These are phyloP conservation scores for Sciaenops ocellatus DNA, from an alignment of 2,797 vertebrate species.

Conservation along the genomic window DNA sequence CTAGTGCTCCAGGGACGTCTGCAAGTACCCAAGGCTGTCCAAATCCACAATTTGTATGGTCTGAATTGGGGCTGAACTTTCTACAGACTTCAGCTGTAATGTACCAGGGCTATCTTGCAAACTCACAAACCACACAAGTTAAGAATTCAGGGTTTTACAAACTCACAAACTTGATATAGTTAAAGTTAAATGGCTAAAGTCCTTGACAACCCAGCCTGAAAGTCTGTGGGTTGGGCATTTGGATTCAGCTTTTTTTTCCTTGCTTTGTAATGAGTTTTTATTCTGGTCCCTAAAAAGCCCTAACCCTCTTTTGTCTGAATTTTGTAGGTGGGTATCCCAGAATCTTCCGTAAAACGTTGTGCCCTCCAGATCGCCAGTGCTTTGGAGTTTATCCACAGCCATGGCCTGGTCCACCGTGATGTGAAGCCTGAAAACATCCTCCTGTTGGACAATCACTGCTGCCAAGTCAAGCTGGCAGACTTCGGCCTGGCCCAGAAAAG, in stretches of 20 bases:
- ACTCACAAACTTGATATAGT: background rate
- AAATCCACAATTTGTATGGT: background rate
- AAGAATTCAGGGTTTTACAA: background rate
- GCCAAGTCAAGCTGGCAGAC: slow-evolving; percentile 87
- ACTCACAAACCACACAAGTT: background rate
- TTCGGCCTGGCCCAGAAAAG: slow-evolving; percentile 89
- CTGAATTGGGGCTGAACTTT: background rate
- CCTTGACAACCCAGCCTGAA: background rate
- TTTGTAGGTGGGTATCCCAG: slow-evolving; percentile 86
- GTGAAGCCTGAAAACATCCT: slow-evolving; percentile 90
- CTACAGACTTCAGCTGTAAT: too few relatives aligned
- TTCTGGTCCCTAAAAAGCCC: background rate
- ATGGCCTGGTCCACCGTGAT: slow-evolving; percentile 87
- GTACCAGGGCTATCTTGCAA: background rate
- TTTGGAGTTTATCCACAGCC: slow-evolving; percentile 88
- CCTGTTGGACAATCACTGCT: slow-evolving; percentile 85
- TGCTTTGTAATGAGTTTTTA: background rate
- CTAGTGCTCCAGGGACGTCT: background rate
- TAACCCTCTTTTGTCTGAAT: background rate
- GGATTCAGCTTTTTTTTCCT: background rate
- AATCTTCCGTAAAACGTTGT: slow-evolving; percentile 85
- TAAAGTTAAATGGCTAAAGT: background rate
- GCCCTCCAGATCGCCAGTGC: slow-evolving; percentile 86
- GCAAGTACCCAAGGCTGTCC: background rate
- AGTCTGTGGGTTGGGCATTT: background rate